Conservation (phyloP, 2,797 vertebrate genomes). For the Rhinatrema bivittatum region DNA sequence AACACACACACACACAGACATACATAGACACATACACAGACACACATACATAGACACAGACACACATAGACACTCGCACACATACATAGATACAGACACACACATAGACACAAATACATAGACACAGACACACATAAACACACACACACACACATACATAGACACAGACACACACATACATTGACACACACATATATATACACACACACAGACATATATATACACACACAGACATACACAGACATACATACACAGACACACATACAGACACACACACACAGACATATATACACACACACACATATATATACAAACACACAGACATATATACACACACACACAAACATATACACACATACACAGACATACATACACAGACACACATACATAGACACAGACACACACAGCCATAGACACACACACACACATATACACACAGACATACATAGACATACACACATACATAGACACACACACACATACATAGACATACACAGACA, state of each 20-base stretch:
- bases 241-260: not conserved
- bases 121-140: no score
- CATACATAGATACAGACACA: no score
- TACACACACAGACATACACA: not conserved
- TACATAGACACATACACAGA: no score
- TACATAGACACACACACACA: not conserved
- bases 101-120: no score
- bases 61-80: no score
- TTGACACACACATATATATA: not conserved
- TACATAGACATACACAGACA: not conserved
- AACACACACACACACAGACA: no score
- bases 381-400: no score
- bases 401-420: no score
- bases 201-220: not conserved
- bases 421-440: no score
- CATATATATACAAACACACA: not conserved
- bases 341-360: not conserved
- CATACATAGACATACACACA: not conserved
- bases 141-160: no score
- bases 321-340: not conserved
- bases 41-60: no score
- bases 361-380: not conserved
- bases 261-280: not conserved
- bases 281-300: not conserved
- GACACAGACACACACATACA: no score